A percentile compares a stretch with the other conserved stretches of the same genome.
Conservation (phyloP, 2,797 vertebrate species). For the Mormyrus proboscirostris region DNA sequence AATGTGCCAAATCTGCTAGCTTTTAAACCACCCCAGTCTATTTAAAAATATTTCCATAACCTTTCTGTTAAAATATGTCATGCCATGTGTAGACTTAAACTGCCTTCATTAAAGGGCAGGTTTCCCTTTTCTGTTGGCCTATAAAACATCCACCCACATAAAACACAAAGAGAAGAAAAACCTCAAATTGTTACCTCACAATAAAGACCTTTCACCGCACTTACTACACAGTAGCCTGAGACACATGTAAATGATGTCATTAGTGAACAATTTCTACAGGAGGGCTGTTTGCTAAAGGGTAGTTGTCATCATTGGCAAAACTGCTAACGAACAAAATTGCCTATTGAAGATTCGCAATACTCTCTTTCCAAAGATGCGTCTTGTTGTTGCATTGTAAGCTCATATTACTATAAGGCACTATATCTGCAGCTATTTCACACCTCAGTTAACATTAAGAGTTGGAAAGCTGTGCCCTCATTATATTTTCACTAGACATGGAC, state of each 20-base stretch:
- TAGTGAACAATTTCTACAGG: constrained; percentile 11
- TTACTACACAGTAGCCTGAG: constrained; percentile 18
- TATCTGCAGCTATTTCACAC: neutral
- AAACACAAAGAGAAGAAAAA: constrained; percentile 30
- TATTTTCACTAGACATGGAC: constrained; percentile 36
- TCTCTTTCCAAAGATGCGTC: neutral
- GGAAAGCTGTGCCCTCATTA: constrained; percentile 41
- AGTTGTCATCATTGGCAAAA: neutral
- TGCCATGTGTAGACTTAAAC: constrained; percentile 50
- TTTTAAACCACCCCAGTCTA: constrained; percentile 34
- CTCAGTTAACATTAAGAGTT: neutral
- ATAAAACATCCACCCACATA: constrained; percentile 39
- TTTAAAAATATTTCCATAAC: constrained; percentile 45
- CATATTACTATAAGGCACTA: neutral
- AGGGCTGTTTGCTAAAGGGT: neutral
- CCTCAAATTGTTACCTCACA: constrained; percentile 23
- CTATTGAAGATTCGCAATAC: neutral
- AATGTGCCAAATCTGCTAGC: constrained; percentile 35
- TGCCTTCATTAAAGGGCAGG: constrained; percentile 41
- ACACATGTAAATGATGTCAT: constrained; percentile 21
- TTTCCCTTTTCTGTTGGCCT: constrained; percentile 37
- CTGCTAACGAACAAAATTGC: neutral
- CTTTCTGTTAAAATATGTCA: constrained; percentile 48
- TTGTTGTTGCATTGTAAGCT: neutral
- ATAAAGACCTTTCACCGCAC: constrained; percentile 17